Percentiles rank a stretch among this genome's conserved stretches.
phyloP scores from a whole-genome alignment of 2,888 invertebrate genomes.

The Lithophane semibrunnea region DNA sequence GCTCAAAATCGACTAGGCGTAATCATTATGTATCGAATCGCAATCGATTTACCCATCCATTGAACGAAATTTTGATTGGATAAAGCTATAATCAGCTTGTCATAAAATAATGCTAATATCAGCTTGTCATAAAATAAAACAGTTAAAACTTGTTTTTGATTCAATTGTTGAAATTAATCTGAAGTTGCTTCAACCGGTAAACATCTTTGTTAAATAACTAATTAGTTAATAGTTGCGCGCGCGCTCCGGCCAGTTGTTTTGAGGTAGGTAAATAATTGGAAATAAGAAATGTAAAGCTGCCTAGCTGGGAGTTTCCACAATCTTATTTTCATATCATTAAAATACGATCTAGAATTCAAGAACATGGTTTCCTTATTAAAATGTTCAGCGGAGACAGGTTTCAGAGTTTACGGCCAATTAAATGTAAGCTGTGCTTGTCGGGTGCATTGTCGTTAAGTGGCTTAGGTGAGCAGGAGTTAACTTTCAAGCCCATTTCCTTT shows the following conservation, averaged over 20 bases:
- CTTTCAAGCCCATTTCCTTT: conserved; percentile 18
- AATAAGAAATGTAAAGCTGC: conserved; percentile 3
- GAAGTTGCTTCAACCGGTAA: neutral
- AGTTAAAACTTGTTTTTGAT: conserved; percentile 7
- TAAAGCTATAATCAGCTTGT: conserved; percentile 12
- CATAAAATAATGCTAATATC: conserved; percentile 32
- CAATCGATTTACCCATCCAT: conserved; percentile 21
- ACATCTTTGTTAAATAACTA: too few species aligned
- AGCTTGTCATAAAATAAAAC: conserved; percentile 32
- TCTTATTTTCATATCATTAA: conserved; percentile 5
- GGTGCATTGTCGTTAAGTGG: conserved; percentile 40
- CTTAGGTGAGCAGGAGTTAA: conserved; percentile 33
- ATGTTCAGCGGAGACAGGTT: conserved; percentile 34
- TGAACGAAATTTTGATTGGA: conserved; percentile 30
- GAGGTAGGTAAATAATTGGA: neutral
- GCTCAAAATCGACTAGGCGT: conserved; percentile 29
- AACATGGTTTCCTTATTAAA: conserved; percentile 41
- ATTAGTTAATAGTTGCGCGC: too few species aligned
- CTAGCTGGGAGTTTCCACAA: neutral
- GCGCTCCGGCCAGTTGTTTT: too few species aligned
- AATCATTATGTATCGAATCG: conserved; percentile 37
- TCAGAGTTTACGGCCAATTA: conserved; percentile 50
- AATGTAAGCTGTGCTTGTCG: conserved; percentile 43
- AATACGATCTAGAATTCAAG: conserved; percentile 24
- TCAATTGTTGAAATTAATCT: neutral